Evolutionary conservation across 2,888 invertebrate genomes (phyloP).

Genomic region (Ichneumoninae sp.): DNA sequence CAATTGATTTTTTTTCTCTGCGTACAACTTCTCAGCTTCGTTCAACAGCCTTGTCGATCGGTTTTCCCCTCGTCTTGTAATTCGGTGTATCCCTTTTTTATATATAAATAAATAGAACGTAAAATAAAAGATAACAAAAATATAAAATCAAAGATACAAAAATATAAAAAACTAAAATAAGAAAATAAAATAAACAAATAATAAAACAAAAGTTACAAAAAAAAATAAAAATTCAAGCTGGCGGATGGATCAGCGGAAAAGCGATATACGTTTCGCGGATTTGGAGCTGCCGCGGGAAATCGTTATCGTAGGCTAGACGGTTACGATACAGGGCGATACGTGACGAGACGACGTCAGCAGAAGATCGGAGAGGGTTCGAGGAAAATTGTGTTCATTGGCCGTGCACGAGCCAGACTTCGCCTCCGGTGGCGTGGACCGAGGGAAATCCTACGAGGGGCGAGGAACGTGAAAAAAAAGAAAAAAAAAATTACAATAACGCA

Average conservation of each 20-base stretch:
- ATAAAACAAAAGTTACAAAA: background rate
- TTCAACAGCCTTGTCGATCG: too few species aligned
- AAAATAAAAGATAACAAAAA: too few species aligned
- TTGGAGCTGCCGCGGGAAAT: constrained; percentile 16
- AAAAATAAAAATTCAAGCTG: too few species aligned
- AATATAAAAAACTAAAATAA: background rate
- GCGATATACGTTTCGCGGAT: background rate
- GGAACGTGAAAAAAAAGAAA: constrained; percentile 32
- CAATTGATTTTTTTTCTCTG: too few species aligned
- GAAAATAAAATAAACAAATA: background rate
- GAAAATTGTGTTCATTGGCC: constrained; percentile 36
- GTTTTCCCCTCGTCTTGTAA: too few species aligned
- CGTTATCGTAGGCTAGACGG: constrained; percentile 39
- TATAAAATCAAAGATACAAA: background rate
- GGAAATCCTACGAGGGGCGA: background rate
- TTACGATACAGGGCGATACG: constrained; percentile 36
- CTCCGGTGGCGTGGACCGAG: constrained; percentile 15
- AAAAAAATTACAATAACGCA: constrained; percentile 62
- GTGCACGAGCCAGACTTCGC: background rate
- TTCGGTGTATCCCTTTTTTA: too few species aligned
- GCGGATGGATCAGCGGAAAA: background rate
- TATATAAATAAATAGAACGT: too few species aligned
- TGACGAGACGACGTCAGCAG: constrained; percentile 14
- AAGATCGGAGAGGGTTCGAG: background rate
- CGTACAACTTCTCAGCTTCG: too few species aligned